Percentiles rank a stretch among this genome's conserved stretches.
These are phyloP conservation scores for Venusia cambrica DNA, from an alignment of 2,888 invertebrate species.

Conservation along the genomic window DNA sequence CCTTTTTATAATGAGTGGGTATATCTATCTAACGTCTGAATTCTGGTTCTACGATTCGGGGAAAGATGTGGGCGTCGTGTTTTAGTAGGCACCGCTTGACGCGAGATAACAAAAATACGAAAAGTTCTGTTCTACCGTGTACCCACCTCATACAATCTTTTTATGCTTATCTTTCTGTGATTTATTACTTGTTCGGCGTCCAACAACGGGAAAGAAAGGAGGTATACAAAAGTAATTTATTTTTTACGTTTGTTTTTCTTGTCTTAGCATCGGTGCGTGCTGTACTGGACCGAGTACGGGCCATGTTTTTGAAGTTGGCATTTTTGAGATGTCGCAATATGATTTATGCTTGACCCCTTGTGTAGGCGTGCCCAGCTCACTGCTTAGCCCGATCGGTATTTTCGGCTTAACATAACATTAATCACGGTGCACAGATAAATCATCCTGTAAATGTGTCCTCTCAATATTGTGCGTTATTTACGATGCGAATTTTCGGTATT, in stretches of 20 bases:
- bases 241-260: slow-evolving; percentile 80
- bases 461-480: slow-evolving; percentile 57
- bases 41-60: slow-evolving; percentile 46
- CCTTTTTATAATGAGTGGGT: slow-evolving; percentile 18
- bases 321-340: slow-evolving; percentile 80
- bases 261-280: slow-evolving; percentile 74
- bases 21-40: slow-evolving; percentile 21
- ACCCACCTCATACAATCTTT: slow-evolving; percentile 78
- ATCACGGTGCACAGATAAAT: slow-evolving; percentile 62
- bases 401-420: slow-evolving; percentile 66
- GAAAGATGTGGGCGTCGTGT: slow-evolving; percentile 62
- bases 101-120: slow-evolving; percentile 75
- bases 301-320: slow-evolving; percentile 79
- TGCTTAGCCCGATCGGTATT: slow-evolving; percentile 77
- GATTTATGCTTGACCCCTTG: slow-evolving; percentile 68
- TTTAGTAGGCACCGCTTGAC: slow-evolving; percentile 64
- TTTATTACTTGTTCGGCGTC: slow-evolving; percentile 78
- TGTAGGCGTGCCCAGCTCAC: slow-evolving; percentile 65
- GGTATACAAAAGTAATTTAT: slow-evolving; percentile 81
- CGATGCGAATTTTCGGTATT: slow-evolving; percentile 41
- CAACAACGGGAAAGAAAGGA: slow-evolving; percentile 79
- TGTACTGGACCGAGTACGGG: slow-evolving; percentile 60
- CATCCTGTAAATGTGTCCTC: slow-evolving; percentile 55
- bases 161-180: slow-evolving; percentile 81
- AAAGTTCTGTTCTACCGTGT: slow-evolving; percentile 78